These are phyloP conservation scores for Zaprionus ornatus DNA, from an alignment of 1,140 invertebrate species.

Conservation along the genomic window DNA sequence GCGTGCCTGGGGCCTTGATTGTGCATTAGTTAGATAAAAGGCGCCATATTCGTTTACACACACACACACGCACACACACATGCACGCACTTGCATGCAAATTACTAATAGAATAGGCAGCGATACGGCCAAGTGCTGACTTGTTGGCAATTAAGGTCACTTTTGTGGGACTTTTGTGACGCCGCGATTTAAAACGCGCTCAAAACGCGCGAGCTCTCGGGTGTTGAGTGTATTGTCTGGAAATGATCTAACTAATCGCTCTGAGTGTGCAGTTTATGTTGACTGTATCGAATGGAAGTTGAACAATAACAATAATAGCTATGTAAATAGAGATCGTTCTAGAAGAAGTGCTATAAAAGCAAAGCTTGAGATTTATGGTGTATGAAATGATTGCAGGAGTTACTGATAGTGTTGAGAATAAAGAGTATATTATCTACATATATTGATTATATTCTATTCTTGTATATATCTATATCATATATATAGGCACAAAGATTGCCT, in stretches of 20 bases:
- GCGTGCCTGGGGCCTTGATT: conserved; percentile 69
- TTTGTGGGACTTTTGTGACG: conserved; percentile 35
- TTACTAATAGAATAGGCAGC: conserved; percentile 63
- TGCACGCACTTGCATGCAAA: conserved; percentile 30
- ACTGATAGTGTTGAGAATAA: neutral
- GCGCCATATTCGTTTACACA: conserved; percentile 35
- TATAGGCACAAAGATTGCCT: too few relatives aligned
- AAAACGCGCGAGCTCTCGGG: conserved; percentile 17
- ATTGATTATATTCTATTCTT: too few relatives aligned
- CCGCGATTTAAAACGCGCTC: conserved; percentile 27
- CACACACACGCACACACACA: conserved; percentile 31
- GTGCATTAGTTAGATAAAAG: conserved; percentile 69
- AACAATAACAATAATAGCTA: neutral
- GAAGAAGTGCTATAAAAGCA: neutral
- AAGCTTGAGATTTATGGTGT: neutral
- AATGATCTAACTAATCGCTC: conserved; percentile 20
- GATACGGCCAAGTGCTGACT: conserved; percentile 72
- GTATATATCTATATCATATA: too few relatives aligned
- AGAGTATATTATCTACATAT: neutral
- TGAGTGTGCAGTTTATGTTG: neutral
- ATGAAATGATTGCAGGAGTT: neutral
- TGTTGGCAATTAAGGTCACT: conserved; percentile 75
- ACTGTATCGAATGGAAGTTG: neutral
- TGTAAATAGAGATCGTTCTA: neutral
- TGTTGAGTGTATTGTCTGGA: conserved; percentile 15